Evolutionary conservation across 1,140 invertebrate species (phyloP).

Genomic region (Pteromalus puparum): DNA sequence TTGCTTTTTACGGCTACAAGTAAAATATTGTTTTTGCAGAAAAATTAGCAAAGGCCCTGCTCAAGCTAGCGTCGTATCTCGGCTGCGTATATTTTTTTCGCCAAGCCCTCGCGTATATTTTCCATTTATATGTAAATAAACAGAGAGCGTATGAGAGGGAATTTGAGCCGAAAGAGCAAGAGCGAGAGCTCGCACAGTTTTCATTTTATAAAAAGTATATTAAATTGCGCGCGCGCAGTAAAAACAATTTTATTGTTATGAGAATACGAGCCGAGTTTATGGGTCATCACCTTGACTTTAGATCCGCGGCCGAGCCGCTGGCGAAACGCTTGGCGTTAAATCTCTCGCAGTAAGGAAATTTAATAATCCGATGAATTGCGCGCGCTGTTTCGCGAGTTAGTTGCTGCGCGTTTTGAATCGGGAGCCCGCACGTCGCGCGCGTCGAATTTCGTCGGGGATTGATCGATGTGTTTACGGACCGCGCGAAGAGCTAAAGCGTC

Average conservation of each 20-base stretch:
- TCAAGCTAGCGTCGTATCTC: neutral
- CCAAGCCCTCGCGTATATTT: neutral
- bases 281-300: constrained; percentile 3
- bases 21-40: neutral
- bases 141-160: neutral
- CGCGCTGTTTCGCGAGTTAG: too few species aligned
- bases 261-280: neutral
- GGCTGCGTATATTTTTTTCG: too few species aligned
- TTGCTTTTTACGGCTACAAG: neutral
- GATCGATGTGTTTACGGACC: neutral
- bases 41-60: neutral
- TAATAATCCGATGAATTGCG: neutral
- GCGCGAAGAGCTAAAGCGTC: neutral
- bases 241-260: neutral
- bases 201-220: neutral
- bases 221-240: neutral
- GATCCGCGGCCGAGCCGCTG: neutral
- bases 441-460: neutral
- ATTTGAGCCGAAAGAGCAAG: neutral
- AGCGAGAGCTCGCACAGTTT: neutral
- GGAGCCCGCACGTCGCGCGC: neutral
- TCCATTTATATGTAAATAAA: constrained; percentile 1
- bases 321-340: neutral
- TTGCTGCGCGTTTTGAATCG: neutral
- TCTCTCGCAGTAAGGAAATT: neutral